Evolutionary conservation across 30 jellyfish, hydroid and myxozoan genomes (phyloP).

Genomic region (Aurelia aurita complex sp. Pacific): DNA sequence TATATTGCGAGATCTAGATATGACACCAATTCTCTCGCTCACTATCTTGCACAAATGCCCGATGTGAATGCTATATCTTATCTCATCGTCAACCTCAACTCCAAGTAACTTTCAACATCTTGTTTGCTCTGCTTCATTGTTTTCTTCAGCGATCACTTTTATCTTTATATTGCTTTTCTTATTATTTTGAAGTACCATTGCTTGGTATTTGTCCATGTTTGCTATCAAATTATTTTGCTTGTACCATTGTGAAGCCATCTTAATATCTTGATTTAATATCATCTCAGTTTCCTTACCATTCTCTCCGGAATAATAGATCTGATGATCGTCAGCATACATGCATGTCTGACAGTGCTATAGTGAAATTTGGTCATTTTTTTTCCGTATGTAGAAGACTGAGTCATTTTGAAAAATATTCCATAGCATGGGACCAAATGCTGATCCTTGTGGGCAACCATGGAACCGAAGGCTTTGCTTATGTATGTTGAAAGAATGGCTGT

Average conservation of each 20-base stretch:
- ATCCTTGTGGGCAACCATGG: too few relatives aligned
- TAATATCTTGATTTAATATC: slow-evolving; percentile 32
- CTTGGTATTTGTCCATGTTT: too few relatives aligned
- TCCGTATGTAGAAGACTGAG: too few relatives aligned
- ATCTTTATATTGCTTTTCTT: too few relatives aligned
- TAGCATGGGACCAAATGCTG: too few relatives aligned
- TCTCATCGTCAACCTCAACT: background rate
- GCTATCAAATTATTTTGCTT: background rate
- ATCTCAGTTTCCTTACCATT: slow-evolving; percentile 33
- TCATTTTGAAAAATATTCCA: too few relatives aligned
- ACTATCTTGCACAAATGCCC: background rate
- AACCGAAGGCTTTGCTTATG: too few relatives aligned
- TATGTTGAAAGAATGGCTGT: too few relatives aligned
- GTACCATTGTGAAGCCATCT: slow-evolving; percentile 40
- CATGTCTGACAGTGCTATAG: too few relatives aligned
- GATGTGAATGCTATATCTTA: slow-evolving; percentile 5
- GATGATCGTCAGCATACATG: slow-evolving; percentile 32
- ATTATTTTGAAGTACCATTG: too few relatives aligned
- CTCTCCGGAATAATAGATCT: slow-evolving; percentile 15
- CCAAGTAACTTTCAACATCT: slow-evolving; percentile 1
- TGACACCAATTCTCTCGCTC: slow-evolving; percentile 7
- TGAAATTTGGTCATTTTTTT: too few relatives aligned
- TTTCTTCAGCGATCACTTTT: background rate
- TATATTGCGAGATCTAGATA: too few relatives aligned
- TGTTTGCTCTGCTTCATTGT: slow-evolving; percentile 1